Evolutionary conservation across 1,140 invertebrate genomes (phyloP).

Genomic region (Lasioglossum baleicum): DNA sequence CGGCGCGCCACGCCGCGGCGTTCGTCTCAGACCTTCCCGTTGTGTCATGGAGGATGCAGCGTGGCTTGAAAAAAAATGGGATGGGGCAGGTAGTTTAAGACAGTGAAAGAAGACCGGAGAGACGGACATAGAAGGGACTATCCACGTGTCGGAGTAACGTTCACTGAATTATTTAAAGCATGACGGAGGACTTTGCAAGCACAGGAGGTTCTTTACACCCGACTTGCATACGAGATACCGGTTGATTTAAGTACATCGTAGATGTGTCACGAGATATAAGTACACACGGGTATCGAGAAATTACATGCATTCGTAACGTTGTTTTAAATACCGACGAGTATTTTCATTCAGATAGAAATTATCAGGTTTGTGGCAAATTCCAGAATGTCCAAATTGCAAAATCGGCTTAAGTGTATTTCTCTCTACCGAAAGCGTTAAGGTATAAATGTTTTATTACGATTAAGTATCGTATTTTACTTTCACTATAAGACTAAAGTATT

Average conservation of each 20-base stretch:
- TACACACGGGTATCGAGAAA: conserved; percentile 17
- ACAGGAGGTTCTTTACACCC: conserved; percentile 37
- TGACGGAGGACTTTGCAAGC: conserved; percentile 31
- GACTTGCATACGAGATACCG: conserved; percentile 36
- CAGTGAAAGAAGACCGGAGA: conserved; percentile 28
- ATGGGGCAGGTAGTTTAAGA: conserved; percentile 23
- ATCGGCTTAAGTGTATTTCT: too few relatives aligned
- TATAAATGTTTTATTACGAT: too few relatives aligned
- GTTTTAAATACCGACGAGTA: too few relatives aligned
- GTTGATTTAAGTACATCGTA: conserved; percentile 32
- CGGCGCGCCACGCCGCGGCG: too few relatives aligned
- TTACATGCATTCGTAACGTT: too few relatives aligned
- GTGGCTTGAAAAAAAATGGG: conserved; percentile 28
- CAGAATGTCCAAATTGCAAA: too few relatives aligned
- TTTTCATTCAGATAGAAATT: too few relatives aligned
- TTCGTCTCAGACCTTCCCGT: not conserved
- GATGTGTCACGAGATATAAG: conserved; percentile 17
- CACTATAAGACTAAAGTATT: too few relatives aligned
- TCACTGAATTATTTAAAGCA: conserved; percentile 61
- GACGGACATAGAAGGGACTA: conserved; percentile 40
- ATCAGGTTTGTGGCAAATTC: too few relatives aligned
- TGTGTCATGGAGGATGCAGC: conserved; percentile 20
- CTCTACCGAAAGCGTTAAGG: too few relatives aligned
- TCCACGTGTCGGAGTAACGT: conserved; percentile 55
- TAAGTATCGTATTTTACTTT: too few relatives aligned